These are phyloP conservation scores for Standfussiana lucernea DNA, from an alignment of 2,888 invertebrate genomes.

Conservation along the genomic window DNA sequence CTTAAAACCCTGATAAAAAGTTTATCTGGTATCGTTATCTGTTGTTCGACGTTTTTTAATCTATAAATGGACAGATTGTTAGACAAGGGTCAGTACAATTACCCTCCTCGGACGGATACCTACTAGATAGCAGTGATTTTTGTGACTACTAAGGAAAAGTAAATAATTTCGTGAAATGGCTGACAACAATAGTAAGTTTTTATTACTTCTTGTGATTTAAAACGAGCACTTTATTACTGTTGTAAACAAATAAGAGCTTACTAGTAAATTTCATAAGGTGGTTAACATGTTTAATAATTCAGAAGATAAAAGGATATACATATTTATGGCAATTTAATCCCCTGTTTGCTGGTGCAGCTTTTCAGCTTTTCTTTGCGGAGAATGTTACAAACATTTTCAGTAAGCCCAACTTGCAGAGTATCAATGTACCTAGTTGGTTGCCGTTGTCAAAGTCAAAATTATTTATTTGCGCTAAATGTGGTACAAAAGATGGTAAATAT, in stretches of 20 bases:
- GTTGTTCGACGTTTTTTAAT: constrained; percentile 20
- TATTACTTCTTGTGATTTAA: neutral
- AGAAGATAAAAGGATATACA: neutral
- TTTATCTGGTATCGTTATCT: constrained; percentile 29
- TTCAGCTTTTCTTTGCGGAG: neutral
- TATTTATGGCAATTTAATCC: neutral
- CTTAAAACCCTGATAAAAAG: constrained; percentile 17
- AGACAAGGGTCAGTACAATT: constrained; percentile 15
- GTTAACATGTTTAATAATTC: neutral
- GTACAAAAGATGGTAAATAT: too few relatives aligned
- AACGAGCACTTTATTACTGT: neutral
- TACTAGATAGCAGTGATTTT: constrained; percentile 6
- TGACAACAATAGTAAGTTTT: constrained; percentile 17
- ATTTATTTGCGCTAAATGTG: too few relatives aligned
- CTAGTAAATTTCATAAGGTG: neutral
- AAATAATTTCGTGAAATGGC: constrained; percentile 2
- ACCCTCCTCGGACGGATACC: neutral
- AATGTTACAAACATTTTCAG: neutral
- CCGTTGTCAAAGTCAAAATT: neutral
- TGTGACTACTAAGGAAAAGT: neutral
- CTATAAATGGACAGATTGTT: constrained; percentile 22
- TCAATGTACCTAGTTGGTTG: neutral
- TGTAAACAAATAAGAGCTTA: neutral
- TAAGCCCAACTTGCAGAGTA: neutral
- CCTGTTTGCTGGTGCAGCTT: neutral